phyloP scores from a whole-genome alignment of 2,888 invertebrate genomes.

The Eudemis profundana region DNA sequence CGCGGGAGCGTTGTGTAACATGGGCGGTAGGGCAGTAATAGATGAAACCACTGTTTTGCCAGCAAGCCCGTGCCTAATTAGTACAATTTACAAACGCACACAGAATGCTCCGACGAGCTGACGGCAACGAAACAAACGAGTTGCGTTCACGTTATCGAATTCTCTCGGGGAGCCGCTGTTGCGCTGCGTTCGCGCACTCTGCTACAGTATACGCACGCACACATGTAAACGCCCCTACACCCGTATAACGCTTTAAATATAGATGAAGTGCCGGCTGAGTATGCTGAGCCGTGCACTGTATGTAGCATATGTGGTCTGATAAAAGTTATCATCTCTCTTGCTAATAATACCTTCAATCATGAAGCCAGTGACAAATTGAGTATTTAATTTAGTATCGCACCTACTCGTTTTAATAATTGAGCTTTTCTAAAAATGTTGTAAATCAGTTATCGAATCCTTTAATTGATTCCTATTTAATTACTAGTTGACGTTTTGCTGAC shows the following conservation, averaged over 20 bases:
- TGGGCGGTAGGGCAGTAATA: slow-evolving; percentile 68
- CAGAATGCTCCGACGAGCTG: slow-evolving; percentile 74
- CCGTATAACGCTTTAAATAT: slow-evolving; percentile 28
- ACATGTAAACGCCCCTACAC: slow-evolving; percentile 50
- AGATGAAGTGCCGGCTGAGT: slow-evolving; percentile 45
- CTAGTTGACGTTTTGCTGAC: too few species aligned
- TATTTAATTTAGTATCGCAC: too few species aligned
- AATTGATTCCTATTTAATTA: too few species aligned
- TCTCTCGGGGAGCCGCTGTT: slow-evolving; percentile 69
- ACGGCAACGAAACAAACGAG: slow-evolving; percentile 78
- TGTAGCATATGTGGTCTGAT: slow-evolving; percentile 22
- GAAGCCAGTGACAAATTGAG: slow-evolving; percentile 1
- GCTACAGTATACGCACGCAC: slow-evolving; percentile 68
- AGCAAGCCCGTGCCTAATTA: slow-evolving; percentile 80
- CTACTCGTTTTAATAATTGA: too few species aligned
- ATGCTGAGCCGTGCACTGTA: slow-evolving; percentile 53
- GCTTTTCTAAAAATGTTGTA: too few species aligned
- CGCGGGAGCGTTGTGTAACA: slow-evolving; percentile 67
- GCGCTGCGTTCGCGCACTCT: slow-evolving; percentile 75
- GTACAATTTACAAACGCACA: slow-evolving; percentile 81
- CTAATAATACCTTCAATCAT: slow-evolving; percentile 10
- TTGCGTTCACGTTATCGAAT: slow-evolving; percentile 80
- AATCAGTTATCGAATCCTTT: too few species aligned
- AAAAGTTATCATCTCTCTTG: slow-evolving; percentile 31
- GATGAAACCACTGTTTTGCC: slow-evolving; percentile 76